These are phyloP conservation scores for Varanus salvator DNA, from an alignment of 2,113 vertebrate genomes.

Conservation along the genomic window DNA sequence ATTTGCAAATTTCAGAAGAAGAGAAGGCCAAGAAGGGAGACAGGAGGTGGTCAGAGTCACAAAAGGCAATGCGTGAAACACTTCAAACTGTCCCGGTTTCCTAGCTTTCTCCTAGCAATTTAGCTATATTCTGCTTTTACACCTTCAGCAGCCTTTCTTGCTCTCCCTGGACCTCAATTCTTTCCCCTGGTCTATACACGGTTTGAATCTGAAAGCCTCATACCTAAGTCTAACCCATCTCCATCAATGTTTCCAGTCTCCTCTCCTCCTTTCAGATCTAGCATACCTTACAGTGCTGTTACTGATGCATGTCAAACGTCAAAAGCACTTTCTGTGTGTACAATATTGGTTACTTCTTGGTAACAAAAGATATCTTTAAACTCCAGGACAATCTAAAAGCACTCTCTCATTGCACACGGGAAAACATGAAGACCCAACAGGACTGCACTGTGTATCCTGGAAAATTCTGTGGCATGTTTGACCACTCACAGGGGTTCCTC, in stretches of 20 bases:
- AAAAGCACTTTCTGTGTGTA: not conserved
- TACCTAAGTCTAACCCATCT: not conserved
- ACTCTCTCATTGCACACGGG: not conserved
- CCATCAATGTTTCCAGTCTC: not conserved
- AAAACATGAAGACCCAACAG: not conserved
- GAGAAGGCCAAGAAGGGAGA: too few species aligned
- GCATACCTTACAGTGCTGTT: not conserved
- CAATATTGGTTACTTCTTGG: not conserved
- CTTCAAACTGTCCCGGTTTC: too few species aligned
- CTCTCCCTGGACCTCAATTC: not conserved
- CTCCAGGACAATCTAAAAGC: not conserved
- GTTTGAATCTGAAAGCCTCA: not conserved
- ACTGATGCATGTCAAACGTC: not conserved
- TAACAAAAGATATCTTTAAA: not conserved
- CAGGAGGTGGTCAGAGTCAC: too few species aligned
- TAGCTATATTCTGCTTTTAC: too few species aligned
- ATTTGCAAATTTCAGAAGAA: too few species aligned
- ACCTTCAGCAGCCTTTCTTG: not conserved
- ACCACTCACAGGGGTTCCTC: not conserved
- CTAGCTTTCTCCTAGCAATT: too few species aligned
- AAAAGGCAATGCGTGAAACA: too few species aligned
- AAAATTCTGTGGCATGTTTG: not conserved
- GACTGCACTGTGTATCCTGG: not conserved
- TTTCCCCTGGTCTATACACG: not conserved
- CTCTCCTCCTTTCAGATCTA: not conserved